phyloP scores from a whole-genome alignment of 1,140 invertebrate species.

The Penaeus chinensis region DNA sequence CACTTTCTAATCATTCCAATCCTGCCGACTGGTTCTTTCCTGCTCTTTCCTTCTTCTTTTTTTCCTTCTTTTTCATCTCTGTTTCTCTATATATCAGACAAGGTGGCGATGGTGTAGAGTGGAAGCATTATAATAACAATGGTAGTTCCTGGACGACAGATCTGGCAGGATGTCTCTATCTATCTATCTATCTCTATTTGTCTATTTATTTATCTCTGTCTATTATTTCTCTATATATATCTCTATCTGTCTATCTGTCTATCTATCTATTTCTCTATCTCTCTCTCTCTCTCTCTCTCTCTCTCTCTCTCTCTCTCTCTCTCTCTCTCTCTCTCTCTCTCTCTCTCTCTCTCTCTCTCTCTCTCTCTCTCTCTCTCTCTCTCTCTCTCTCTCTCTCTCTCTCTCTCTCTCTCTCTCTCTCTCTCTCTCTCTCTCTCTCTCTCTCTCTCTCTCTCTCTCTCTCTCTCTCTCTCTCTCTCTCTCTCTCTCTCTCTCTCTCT shows the following conservation, averaged over 20 bases:
- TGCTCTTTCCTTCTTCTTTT: neutral
- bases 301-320: constrained; percentile 7
- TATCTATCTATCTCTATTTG: neutral
- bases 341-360: neutral
- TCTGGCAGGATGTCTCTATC: neutral
- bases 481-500: neutral
- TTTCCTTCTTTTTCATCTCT: neutral
- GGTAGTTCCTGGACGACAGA: too few species aligned
- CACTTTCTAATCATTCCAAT: neutral
- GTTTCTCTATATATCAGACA: neutral
- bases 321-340: constrained; percentile 18
- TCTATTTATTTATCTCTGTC: neutral
- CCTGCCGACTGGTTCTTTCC: neutral
- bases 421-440: neutral
- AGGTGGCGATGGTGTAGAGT: too few species aligned
- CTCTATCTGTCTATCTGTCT: neutral
- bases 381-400: neutral
- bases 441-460: neutral
- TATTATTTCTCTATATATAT: neutral
- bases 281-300: neutral
- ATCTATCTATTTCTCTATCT: neutral
- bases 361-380: neutral
- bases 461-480: neutral
- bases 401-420: neutral
- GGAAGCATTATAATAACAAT: too few species aligned